Base-by-base conservation (phyloP, 2,113 vertebrate genomes). In the Aegotheles bennettii region DNA sequence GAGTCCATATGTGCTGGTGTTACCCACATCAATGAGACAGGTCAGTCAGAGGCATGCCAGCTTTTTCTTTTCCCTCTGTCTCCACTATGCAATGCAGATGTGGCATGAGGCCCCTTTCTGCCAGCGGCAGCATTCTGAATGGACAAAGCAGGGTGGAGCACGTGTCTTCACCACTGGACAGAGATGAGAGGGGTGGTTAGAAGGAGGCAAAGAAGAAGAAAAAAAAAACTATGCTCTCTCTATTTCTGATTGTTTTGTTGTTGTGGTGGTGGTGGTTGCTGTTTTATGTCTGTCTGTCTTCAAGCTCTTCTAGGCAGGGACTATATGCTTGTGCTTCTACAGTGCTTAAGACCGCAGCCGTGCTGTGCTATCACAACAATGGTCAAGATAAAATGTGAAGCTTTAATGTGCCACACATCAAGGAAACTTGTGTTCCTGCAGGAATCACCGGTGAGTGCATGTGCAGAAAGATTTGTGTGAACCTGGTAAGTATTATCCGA, bases 101-200 rank as follows among this genome's bases (percentile, higher is more conserved):
- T 69, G 38, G 25, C 54, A 42, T 11, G 40, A 80, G 86, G 61
- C 53, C 57, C 29, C 17, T 64, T 81, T 68, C 67, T 91, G 82
- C 78, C 74, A 70, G 36, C 31, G 81, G 70, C 84, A 67, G 48
- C 25, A 8, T 73, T 88, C 79, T 65, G 35, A 59, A 38, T 28
- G 40, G 80, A 86, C 50, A 94, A 90, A 88, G 79, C 50, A 59
- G 86, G 86, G 85, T 90, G 80, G 68, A 94, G 70, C 47, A 67
- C 0, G 0, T 47, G 47, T 43, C 63, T 83, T 61, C 56, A 35
- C 26, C 0, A 1, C 28, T 81, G 80, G 56, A 84, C 26, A 38
- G 64, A 86, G 45, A 93, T 75, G 81, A 79, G 48, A 75, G 20
- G 13, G 3, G 7, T 61, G 29, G 65, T 50, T 93, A 60, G 53